phyloP scores from a whole-genome alignment of 1,140 invertebrate species.

The Kradibia gibbosae region DNA sequence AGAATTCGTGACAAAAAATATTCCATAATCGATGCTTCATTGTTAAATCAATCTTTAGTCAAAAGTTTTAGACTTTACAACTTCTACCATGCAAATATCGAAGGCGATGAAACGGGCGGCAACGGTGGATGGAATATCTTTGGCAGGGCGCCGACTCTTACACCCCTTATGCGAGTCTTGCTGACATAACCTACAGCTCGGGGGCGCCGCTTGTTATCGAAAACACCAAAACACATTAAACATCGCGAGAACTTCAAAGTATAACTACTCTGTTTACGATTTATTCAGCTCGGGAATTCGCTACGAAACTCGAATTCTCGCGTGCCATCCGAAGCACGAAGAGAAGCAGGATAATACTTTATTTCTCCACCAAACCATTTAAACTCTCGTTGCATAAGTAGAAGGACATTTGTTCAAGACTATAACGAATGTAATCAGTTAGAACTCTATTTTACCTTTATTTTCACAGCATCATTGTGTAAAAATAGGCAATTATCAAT shows the following conservation, averaged over 20 bases:
- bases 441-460: too few relatives aligned
- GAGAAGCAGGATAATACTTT: neutral
- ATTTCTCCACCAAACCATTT: neutral
- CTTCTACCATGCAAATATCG: constrained; percentile 62
- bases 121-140: constrained; percentile 59
- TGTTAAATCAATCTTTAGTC: constrained; percentile 56
- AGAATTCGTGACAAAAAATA: neutral
- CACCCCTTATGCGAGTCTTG: constrained; percentile 49
- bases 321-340: neutral
- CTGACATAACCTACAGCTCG: constrained; percentile 48
- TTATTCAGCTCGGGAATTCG: neutral
- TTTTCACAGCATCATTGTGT: too few relatives aligned
- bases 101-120: constrained; percentile 57
- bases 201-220: constrained; percentile 34
- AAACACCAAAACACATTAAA: constrained; percentile 46
- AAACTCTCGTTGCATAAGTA: neutral
- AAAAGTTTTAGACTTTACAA: constrained; percentile 66
- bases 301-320: neutral
- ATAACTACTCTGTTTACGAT: constrained; percentile 10
- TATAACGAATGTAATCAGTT: neutral
- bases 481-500: too few relatives aligned
- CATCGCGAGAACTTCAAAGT: constrained; percentile 28
- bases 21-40: constrained; percentile 24
- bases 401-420: constrained; percentile 13
- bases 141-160: constrained; percentile 61